These are phyloP conservation scores for Prolemur simus DNA, from an alignment of 2,113 vertebrate species.

Conservation along the genomic window DNA sequence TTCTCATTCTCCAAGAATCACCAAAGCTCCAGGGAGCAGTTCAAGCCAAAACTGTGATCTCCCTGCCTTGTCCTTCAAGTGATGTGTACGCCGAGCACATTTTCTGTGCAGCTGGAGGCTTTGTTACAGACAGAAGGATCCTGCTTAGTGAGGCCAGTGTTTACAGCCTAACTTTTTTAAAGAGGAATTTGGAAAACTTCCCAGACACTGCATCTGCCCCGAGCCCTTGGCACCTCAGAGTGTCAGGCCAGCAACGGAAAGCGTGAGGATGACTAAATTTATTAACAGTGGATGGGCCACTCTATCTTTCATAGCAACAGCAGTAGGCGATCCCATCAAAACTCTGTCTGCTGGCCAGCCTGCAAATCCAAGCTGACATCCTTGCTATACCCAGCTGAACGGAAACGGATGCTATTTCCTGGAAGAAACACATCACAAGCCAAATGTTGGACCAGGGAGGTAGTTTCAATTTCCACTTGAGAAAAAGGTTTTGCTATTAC, in stretches of 20 bases:
- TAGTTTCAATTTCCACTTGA: background rate
- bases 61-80: slow-evolving; percentile 52
- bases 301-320: slow-evolving; percentile 74
- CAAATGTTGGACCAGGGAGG: background rate
- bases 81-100: slow-evolving; percentile 47
- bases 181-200: slow-evolving; percentile 81
- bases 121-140: slow-evolving; percentile 74
- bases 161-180: slow-evolving; percentile 73
- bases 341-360: slow-evolving; percentile 71
- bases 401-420: slow-evolving; percentile 38
- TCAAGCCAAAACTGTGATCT: slow-evolving; percentile 36
- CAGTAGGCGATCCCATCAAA: slow-evolving; percentile 72
- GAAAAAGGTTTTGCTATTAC: background rate
- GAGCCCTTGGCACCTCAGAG: slow-evolving; percentile 66
- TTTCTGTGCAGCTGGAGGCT: slow-evolving; percentile 72
- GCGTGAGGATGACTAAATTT: slow-evolving; percentile 75
- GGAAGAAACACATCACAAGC: slow-evolving; percentile 14
- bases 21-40: background rate
- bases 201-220: slow-evolving; percentile 81
- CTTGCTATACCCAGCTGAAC: slow-evolving; percentile 46
- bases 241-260: slow-evolving; percentile 33
- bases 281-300: slow-evolving; percentile 76
- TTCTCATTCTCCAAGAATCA: slow-evolving; percentile 13
- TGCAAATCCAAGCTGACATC: slow-evolving; percentile 64
- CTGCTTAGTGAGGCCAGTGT: slow-evolving; percentile 38